A percentile compares a stretch with the other conserved stretches of the same genome.
Evolutionary conservation across 2,113 vertebrate genomes (phyloP).

Genomic region (Hippopotamus amphibius): DNA sequence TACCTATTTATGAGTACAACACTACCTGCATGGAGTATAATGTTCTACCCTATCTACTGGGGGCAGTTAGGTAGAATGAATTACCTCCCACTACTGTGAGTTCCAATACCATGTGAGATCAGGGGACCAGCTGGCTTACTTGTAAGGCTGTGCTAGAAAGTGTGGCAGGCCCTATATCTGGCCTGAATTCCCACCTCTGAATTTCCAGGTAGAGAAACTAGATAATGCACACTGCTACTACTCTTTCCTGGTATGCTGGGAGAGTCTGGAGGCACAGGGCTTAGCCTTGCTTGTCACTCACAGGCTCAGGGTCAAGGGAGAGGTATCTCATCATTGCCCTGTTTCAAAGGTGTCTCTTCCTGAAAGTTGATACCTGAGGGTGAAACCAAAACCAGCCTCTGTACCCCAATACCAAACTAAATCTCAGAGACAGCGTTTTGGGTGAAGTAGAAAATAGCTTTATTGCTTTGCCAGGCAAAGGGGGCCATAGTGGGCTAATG

Average conservation of each 20-base stretch:
- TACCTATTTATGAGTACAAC: not conserved
- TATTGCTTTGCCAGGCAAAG: no score
- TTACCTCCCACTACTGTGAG: not conserved
- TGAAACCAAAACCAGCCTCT: no score
- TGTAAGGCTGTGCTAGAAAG: not conserved
- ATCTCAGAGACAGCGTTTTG: no score
- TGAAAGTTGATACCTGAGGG: no score
- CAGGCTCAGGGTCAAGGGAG: not conserved
- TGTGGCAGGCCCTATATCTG: not conserved
- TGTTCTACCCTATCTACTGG: not conserved
- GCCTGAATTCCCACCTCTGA: not conserved
- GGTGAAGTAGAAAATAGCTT: no score
- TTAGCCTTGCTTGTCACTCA: not conserved
- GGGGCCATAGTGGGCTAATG: no score
- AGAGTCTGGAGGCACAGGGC: not conserved
- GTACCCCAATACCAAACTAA: no score
- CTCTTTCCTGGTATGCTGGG: not conserved
- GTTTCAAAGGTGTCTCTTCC: not conserved
- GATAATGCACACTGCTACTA: not conserved
- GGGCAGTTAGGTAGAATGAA: not conserved
- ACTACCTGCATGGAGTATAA: not conserved
- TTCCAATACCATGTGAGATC: not conserved
- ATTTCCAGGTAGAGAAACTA: not conserved
- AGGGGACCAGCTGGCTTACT: not conserved
- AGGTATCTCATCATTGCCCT: not conserved